phyloP scores from a whole-genome alignment of 2,888 invertebrate species.

The Folsomia manolachei region DNA sequence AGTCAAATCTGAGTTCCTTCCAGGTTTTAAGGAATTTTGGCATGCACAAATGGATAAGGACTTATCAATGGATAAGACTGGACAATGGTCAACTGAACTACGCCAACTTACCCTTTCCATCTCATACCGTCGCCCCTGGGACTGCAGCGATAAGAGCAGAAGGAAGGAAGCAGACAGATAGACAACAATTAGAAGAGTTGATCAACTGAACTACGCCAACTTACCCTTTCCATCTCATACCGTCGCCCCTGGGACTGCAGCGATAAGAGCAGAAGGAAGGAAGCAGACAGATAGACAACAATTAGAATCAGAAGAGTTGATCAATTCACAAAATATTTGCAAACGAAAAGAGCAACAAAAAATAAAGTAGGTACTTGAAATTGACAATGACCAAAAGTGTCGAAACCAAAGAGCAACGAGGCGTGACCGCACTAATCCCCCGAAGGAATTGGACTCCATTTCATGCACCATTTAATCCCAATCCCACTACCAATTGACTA shows the following conservation, averaged over 20 bases:
- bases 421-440: too few relatives aligned
- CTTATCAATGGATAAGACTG: slow-evolving; percentile 10
- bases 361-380: too few relatives aligned
- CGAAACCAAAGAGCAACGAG: too few relatives aligned
- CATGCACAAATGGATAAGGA: background rate
- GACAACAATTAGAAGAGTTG: too few relatives aligned
- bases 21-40: background rate
- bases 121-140: background rate
- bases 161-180: background rate
- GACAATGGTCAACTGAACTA: background rate
- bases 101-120: background rate
- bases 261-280: background rate
- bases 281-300: too few relatives aligned
- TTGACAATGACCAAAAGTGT: too few relatives aligned
- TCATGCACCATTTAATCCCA: too few relatives aligned
- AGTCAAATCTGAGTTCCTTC: background rate
- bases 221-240: background rate
- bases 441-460: too few relatives aligned
- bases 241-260: background rate
- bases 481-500: too few relatives aligned
- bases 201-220: background rate
- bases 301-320: too few relatives aligned
- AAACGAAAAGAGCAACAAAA: too few relatives aligned
- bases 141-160: background rate
- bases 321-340: too few relatives aligned